phyloP scores from a whole-genome alignment of 2,888 invertebrate species.

The Autographa gamma region DNA sequence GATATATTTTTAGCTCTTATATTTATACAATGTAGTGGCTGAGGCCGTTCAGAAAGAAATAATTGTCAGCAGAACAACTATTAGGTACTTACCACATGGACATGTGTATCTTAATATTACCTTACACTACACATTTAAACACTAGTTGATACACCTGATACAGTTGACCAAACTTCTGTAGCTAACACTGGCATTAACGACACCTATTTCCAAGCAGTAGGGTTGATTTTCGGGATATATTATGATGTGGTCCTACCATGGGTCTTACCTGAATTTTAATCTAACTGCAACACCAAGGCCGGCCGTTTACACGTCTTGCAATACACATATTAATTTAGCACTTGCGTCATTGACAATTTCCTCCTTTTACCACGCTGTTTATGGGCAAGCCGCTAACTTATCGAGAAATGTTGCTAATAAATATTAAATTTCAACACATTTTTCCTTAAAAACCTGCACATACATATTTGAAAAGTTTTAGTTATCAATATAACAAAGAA shows the following conservation, averaged over 20 bases:
- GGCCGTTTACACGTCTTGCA: constrained; percentile 43
- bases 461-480: too few relatives aligned
- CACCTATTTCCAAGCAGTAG: neutral
- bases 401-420: constrained; percentile 22
- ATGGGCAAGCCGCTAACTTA: constrained; percentile 32
- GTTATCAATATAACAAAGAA: too few relatives aligned
- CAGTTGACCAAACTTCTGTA: too few relatives aligned
- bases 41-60: too few relatives aligned
- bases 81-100: too few relatives aligned
- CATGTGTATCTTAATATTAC: too few relatives aligned
- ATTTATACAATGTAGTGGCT: too few relatives aligned
- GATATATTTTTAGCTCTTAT: too few relatives aligned
- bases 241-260: neutral
- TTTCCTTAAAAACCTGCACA: constrained; percentile 12
- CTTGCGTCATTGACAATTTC: constrained; percentile 46
- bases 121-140: too few relatives aligned
- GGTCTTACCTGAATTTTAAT: constrained; percentile 21
- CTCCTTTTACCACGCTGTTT: constrained; percentile 42
- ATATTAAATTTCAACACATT: constrained; percentile 22
- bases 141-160: too few relatives aligned
- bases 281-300: constrained; percentile 53
- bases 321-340: constrained; percentile 46
- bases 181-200: neutral
- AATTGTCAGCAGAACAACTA: too few relatives aligned
- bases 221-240: neutral